Percentiles rank a stretch among this genome's conserved stretches.
Evolutionary conservation across 2,797 vertebrate species (phyloP).

Genomic region (Danio albolineatus): DNA sequence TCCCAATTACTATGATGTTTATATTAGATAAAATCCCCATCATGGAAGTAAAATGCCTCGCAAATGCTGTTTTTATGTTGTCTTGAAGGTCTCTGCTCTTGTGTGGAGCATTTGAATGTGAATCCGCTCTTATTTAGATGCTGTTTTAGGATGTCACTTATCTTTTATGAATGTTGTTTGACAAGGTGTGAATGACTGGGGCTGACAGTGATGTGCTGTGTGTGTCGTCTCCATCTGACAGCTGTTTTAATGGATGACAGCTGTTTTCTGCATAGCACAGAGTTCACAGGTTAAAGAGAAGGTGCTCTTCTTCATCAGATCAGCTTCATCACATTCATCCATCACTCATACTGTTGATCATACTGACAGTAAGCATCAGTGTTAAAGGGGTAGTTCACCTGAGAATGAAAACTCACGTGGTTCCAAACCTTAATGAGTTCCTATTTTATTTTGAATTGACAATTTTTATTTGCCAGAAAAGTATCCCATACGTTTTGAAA

Average conservation of each 20-base stretch:
- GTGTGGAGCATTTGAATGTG: neutral
- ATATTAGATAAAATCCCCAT: neutral
- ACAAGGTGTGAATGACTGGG: constrained; percentile 9
- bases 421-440: no score
- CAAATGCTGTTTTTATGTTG: neutral
- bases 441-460: no score
- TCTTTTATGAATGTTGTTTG: constrained; percentile 33
- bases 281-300: constrained; percentile 5
- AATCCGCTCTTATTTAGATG: constrained; percentile 1
- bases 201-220: constrained; percentile 31
- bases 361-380: neutral
- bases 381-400: neutral
- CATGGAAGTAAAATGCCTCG: neutral
- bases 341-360: neutral
- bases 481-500: no score
- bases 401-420: no score
- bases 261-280: constrained; percentile 11
- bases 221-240: constrained; percentile 1
- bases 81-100: neutral
- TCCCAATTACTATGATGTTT: no score
- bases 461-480: no score
- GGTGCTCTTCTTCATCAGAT: neutral
- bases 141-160: constrained; percentile 4
- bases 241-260: constrained; percentile 36
- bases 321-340: neutral